Evolutionary conservation across 2,888 invertebrate genomes (phyloP).

Genomic region (Amphimallon solstitiale): DNA sequence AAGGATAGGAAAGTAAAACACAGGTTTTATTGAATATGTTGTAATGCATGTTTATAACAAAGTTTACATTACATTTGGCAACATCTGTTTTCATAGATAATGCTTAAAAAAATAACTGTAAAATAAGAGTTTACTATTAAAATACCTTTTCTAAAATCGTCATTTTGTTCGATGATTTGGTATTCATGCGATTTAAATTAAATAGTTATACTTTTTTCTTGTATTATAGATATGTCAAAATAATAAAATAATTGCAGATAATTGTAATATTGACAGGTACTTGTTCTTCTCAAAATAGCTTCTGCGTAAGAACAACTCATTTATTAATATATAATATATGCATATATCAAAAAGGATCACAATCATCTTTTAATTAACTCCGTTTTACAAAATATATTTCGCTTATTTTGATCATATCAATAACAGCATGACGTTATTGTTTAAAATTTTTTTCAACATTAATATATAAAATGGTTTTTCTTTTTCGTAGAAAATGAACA

Average conservation of each 20-base stretch:
- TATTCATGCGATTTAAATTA: background rate
- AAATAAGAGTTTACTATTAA: conserved; percentile 5
- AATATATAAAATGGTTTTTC: conserved; percentile 15
- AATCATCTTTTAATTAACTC: conserved; percentile 12
- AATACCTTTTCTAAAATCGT: background rate
- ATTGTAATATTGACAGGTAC: conserved; percentile 19
- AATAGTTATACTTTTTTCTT: background rate
- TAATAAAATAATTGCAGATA: conserved; percentile 18
- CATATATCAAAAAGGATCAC: conserved; percentile 19
- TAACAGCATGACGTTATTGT: too few species aligned
- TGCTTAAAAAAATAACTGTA: conserved; percentile 30
- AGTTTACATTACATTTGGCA: conserved; percentile 35
- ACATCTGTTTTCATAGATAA: conserved; percentile 23
- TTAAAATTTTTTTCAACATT: conserved; percentile 14
- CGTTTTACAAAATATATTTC: conserved; percentile 21
- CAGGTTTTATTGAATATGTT: conserved; percentile 7
- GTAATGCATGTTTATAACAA: conserved; percentile 21
- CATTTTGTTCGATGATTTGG: conserved; percentile 12
- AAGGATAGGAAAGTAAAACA: conserved; percentile 20
- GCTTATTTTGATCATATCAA: conserved; percentile 12
- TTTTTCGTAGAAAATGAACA: conserved; percentile 26
- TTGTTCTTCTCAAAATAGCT: conserved; percentile 12
- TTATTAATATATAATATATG: conserved; percentile 15
- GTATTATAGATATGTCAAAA: background rate
- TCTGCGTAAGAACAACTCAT: conserved; percentile 12